Evolutionary conservation across 2,888 invertebrate genomes (phyloP).

Genomic region (Seladonia tumulorum): DNA sequence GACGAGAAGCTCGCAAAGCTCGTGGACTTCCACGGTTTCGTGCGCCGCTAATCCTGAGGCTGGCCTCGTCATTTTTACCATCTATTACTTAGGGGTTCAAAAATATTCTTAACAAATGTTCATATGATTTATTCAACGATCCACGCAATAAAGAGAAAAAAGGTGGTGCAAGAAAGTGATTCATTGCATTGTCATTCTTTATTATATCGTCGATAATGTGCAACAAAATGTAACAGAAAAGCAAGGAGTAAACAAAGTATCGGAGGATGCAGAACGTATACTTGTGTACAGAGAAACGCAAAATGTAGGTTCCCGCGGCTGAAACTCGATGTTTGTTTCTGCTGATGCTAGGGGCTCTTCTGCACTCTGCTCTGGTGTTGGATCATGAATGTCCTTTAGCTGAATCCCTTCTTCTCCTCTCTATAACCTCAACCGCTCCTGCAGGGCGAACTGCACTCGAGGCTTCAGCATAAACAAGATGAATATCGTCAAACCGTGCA

Average conservation of each 20-base stretch:
- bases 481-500: conserved; percentile 91
- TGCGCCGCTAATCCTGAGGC: not conserved
- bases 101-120: not conserved
- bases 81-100: not conserved
- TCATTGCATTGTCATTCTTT: not conserved
- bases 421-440: conserved; percentile 84
- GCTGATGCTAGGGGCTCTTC: conserved; percentile 75
- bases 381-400: conserved; percentile 58
- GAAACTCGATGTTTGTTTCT: conserved; percentile 77
- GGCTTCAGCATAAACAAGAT: conserved; percentile 90
- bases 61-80: not conserved
- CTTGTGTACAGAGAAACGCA: not conserved
- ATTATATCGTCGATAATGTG: not conserved
- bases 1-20: not conserved
- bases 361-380: conserved; percentile 74
- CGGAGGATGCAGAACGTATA: conserved; percentile 6
- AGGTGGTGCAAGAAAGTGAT: not conserved
- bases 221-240: not conserved
- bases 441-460: conserved; percentile 87
- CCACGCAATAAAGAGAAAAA: too few species aligned
- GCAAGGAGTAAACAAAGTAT: not conserved
- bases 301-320: not conserved
- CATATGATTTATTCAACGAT: not conserved
- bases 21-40: not conserved
- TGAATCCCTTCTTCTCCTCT: conserved; percentile 32